Conservation (phyloP, 1,140 invertebrate genomes). For the Drosophila novamexicana region DNA sequence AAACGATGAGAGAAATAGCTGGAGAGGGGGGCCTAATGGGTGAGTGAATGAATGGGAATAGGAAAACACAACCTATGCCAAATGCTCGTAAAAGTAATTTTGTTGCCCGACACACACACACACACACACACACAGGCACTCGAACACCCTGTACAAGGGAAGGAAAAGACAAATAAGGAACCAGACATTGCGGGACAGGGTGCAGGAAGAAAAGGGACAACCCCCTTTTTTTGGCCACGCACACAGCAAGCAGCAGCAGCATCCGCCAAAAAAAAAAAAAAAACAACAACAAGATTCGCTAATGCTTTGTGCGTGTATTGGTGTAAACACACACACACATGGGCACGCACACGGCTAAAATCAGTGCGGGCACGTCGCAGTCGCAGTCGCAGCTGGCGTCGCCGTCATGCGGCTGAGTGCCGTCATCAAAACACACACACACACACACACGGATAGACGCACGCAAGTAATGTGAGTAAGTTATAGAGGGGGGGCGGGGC, state of each 20-base stretch:
- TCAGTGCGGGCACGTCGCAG: slow-evolving; percentile 51
- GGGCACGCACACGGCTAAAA: slow-evolving; percentile 28
- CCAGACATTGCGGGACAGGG: slow-evolving; percentile 20
- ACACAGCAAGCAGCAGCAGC: slow-evolving; percentile 38
- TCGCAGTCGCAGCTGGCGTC: slow-evolving; percentile 1
- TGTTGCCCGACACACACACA: slow-evolving; percentile 29
- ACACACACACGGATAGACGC: background rate
- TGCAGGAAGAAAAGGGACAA: slow-evolving; percentile 48
- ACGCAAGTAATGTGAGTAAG: slow-evolving; percentile 20
- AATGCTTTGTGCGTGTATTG: slow-evolving; percentile 40
- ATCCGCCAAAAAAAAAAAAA: slow-evolving; percentile 36
- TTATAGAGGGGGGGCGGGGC: slow-evolving; percentile 25
- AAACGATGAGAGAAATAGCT: slow-evolving; percentile 31
- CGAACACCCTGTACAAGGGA: slow-evolving; percentile 43
- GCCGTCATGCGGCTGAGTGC: slow-evolving; percentile 55
- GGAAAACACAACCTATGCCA: slow-evolving; percentile 64
- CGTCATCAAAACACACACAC: slow-evolving; percentile 63
- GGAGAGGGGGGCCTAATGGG: background rate
- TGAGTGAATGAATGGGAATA: slow-evolving; percentile 19
- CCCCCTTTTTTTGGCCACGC: slow-evolving; percentile 38
- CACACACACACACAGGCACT: slow-evolving; percentile 14
- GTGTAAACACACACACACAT: slow-evolving; percentile 23
- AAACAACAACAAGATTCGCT: slow-evolving; percentile 29
- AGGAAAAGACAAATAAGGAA: slow-evolving; percentile 58
- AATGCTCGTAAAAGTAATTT: slow-evolving; percentile 74